Percentiles rank a stretch among this genome's conserved stretches.
These are phyloP conservation scores for Limonius californicus DNA, from an alignment of 1,140 invertebrate genomes.

Conservation along the genomic window DNA sequence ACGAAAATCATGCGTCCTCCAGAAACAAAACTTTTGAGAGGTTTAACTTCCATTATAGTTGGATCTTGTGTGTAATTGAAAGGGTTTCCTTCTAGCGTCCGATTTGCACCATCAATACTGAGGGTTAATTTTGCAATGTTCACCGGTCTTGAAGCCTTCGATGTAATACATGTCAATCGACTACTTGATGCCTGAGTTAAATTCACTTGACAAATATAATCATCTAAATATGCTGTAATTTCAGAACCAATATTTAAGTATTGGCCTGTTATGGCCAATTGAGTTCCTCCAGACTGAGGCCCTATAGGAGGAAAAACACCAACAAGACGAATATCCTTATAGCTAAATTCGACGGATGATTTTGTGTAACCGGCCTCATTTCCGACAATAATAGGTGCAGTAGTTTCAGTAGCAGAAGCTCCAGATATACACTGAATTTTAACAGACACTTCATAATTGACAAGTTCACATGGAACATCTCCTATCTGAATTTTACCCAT, in stretches of 20 bases:
- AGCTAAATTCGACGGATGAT: slow-evolving; percentile 84
- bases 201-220: slow-evolving; percentile 84
- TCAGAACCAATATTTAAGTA: slow-evolving; percentile 92
- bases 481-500: slow-evolving; percentile 88
- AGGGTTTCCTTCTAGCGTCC: slow-evolving; percentile 63
- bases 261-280: slow-evolving; percentile 83
- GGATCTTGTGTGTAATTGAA: slow-evolving; percentile 91
- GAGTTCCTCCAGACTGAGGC: slow-evolving; percentile 91
- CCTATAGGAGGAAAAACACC: slow-evolving; percentile 82
- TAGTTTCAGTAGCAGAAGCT: slow-evolving; percentile 66
- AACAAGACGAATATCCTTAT: slow-evolving; percentile 78
- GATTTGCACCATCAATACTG: slow-evolving; percentile 79
- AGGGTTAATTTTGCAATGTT: slow-evolving; percentile 65
- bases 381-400: slow-evolving; percentile 80
- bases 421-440: slow-evolving; percentile 85
- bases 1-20: slow-evolving; percentile 92
- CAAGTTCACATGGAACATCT: slow-evolving; percentile 80
- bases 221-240: slow-evolving; percentile 83
- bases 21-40: slow-evolving; percentile 79
- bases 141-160: slow-evolving; percentile 57
- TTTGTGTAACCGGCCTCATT: slow-evolving; percentile 86
- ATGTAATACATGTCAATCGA: slow-evolving; percentile 82
- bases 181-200: slow-evolving; percentile 84
- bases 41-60: slow-evolving; percentile 90
- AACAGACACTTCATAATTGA: slow-evolving; percentile 89